Evolutionary conservation across 2,113 vertebrate genomes (phyloP).

Genomic region (Prietella phreatophila): DNA sequence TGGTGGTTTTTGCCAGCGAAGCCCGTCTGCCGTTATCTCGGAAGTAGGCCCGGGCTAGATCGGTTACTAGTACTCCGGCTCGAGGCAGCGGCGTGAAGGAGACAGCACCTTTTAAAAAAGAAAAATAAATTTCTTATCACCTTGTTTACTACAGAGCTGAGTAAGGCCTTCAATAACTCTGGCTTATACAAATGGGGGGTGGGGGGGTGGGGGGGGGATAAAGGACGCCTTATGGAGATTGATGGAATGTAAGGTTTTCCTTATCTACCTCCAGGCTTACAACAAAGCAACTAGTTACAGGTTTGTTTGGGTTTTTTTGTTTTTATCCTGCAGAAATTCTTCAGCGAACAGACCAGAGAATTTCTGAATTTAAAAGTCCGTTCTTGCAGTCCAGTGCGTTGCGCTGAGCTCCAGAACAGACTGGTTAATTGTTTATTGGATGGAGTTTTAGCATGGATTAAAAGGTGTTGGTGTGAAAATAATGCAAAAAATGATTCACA

Average conservation of each 20-base stretch:
- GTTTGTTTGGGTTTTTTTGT: no score
- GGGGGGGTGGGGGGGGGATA: no score
- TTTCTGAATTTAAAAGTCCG: background rate
- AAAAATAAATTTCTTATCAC: constrained; percentile 32
- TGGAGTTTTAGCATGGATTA: background rate
- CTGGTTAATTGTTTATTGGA: background rate
- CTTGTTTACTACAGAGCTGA: constrained; percentile 28
- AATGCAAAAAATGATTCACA: background rate
- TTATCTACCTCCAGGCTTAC: constrained; percentile 55
- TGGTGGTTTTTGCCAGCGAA: background rate
- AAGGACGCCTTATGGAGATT: constrained; percentile 51
- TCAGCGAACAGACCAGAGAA: background rate
- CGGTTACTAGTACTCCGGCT: constrained; percentile 47
- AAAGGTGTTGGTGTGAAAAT: background rate
- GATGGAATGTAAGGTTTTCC: constrained; percentile 45
- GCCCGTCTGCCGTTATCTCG: constrained; percentile 46
- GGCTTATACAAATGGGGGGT: background rate
- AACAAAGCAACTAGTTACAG: background rate
- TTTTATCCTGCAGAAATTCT: background rate
- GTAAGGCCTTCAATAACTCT: constrained; percentile 35
- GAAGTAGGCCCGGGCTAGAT: constrained; percentile 47
- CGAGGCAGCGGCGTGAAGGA: constrained; percentile 52
- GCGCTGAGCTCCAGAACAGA: background rate
- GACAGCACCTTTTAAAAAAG: constrained; percentile 31
- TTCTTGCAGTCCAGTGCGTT: background rate